Evolutionary conservation across 1,140 invertebrate species (phyloP), one percentile per base, ranked within the genome.

Genomic region (Cardiocondyla obscurior): DNA sequence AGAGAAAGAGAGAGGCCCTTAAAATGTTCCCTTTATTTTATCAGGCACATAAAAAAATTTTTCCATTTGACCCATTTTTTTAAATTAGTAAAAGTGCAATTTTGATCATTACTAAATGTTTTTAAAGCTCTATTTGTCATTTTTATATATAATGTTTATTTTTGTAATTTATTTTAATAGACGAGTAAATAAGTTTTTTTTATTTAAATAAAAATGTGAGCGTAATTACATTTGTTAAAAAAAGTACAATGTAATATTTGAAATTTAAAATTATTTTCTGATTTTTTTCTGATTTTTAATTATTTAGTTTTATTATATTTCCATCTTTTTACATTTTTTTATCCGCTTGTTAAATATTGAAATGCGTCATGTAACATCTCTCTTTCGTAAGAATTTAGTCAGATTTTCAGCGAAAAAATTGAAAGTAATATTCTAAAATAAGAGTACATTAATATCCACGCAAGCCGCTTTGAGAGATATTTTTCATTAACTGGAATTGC

Each of bases 401-500:
- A 28, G 16, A 19, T 22, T 79, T 69, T 39, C 10, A 53, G 33
- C 6, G 33, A 14, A 16, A 30, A 28, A 49, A 69, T 55, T 67
- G 62, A 79, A 67, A 53, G 46, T 65, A 77, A 77, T 60, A 51
- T 67, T 67, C 16, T 67, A 77, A 67, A 79, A 69, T 79, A 33
- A 7, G 36, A 53, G 46, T 67, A n/a, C 12, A 77, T 69, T 67
- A 69, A 79, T 67, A 67, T 69, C 74, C 22, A 69, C 12, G 33
- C 46, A 69, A 53, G 22, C 74, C 46, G 62, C 74, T 79, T 79
- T 79, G 74, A 79, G 46, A 25, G 46, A 69, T 79, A 79, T 79
- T 79, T 79, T 79, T 79, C 77, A 81, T 81, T 81, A 81, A 53
- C 33, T 69, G 14, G 39, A 22, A 16, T 16, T 39, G 28, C 30